These are phyloP conservation scores for Lathronympha strigana DNA, from an alignment of 2,888 invertebrate species.

Conservation along the genomic window DNA sequence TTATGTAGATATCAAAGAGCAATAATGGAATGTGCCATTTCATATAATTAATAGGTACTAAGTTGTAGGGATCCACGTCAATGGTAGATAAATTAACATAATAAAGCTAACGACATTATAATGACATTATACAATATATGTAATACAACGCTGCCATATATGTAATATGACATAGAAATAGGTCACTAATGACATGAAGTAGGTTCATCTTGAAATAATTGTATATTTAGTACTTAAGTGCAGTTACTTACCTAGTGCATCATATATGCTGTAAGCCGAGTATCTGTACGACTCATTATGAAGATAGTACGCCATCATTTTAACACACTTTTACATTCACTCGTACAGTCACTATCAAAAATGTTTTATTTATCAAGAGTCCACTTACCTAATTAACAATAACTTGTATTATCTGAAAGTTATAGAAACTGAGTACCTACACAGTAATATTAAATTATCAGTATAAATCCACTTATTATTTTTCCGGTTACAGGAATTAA, in stretches of 20 bases:
- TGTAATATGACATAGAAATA: no score
- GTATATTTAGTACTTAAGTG: neutral
- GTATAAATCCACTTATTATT: neutral
- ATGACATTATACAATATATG: neutral
- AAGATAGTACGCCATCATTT: constrained; percentile 18
- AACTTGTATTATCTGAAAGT: no score
- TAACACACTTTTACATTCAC: neutral
- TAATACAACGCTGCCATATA: neutral
- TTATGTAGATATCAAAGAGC: constrained; percentile 2
- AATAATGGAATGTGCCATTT: constrained; percentile 21
- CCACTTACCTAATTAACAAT: no score
- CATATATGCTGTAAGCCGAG: constrained; percentile 9
- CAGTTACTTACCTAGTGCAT: constrained; percentile 11
- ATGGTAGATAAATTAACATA: constrained; percentile 1
- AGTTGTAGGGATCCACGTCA: neutral
- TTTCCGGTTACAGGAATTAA: neutral
- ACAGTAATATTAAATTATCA: no score
- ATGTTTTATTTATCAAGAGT: neutral
- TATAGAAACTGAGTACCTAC: no score
- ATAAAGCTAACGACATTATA: constrained; percentile 1
- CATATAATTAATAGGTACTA: neutral
- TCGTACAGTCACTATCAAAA: neutral
- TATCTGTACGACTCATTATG: constrained; percentile 2
- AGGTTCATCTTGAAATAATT: no score
- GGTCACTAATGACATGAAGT: neutral